Conservation (phyloP, 2,888 invertebrate species). For the Andrena marginata region DNA sequence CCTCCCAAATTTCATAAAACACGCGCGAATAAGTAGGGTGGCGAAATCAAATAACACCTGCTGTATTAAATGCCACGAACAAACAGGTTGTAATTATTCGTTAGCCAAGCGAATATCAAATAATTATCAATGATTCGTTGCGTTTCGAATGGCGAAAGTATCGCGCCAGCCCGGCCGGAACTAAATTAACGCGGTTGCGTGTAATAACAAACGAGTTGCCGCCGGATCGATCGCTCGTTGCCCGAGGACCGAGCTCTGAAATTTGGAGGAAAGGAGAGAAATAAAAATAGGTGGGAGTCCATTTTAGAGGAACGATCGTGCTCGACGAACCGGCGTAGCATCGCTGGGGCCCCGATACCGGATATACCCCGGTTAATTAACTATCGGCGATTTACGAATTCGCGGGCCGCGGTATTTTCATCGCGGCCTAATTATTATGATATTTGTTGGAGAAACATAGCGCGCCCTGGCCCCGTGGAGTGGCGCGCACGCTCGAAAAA, state of each 20-base stretch:
- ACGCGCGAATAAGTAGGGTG: slow-evolving; percentile 61
- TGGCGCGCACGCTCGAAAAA: slow-evolving; percentile 24
- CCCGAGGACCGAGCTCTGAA: slow-evolving; percentile 38
- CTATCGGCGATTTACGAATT: slow-evolving; percentile 43
- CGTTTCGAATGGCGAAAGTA: slow-evolving; percentile 59
- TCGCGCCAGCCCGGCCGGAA: slow-evolving; percentile 51
- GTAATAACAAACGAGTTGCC: slow-evolving; percentile 58
- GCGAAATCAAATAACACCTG: slow-evolving; percentile 70
- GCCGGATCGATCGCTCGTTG: slow-evolving; percentile 50
- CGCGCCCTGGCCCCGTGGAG: neutral
- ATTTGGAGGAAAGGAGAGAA: slow-evolving; percentile 26
- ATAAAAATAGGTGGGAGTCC: neutral
- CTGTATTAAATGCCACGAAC: slow-evolving; percentile 69
- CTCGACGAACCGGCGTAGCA: too few species aligned
- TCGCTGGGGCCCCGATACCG: neutral
- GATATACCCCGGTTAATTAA: slow-evolving; percentile 36
- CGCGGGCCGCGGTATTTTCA: slow-evolving; percentile 25
- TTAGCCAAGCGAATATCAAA: slow-evolving; percentile 64
- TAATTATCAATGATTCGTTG: slow-evolving; percentile 71
- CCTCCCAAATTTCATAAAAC: slow-evolving; percentile 63
- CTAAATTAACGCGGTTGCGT: slow-evolving; percentile 63
- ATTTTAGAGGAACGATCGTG: too few species aligned
- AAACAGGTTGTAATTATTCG: slow-evolving; percentile 74
- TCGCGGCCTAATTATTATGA: slow-evolving; percentile 50
- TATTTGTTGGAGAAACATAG: neutral